Evolutionary conservation across 2,888 invertebrate genomes (phyloP), one percentile per base, ranked within the genome.

Genomic region (Pinctada fucata): DNA sequence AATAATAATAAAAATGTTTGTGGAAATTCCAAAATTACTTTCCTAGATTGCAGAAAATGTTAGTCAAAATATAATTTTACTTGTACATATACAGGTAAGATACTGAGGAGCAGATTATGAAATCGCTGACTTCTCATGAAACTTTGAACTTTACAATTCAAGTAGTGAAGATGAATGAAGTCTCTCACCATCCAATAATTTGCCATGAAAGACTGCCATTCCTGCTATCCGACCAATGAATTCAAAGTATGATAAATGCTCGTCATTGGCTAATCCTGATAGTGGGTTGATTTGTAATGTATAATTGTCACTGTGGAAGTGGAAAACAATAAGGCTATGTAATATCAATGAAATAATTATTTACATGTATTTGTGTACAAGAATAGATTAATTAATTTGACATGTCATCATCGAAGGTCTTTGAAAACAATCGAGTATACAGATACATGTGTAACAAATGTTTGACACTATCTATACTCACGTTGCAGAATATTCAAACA

Each of bases 401-500:
- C 31, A 31, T 31, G 31, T 31, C 31, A 1, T 31, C 31, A 31
- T 31, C 31, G 31, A 31, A 31, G 31, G 31, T 31, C 31, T 31
- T 31, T 31, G 31, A 31, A 31, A 31, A 31, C 31, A 31, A 31
- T 31, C 31, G 1, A 31, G 31, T 31, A 31, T 1, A 31, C 1
- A 31, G 31, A 31, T 31, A 31, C 31, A 31, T 31, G 31, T 31
- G 31, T 31, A 31, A 31, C 0, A 31, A 31, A 31, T 31, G 31
- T 31, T 1, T 31, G 31, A 31, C 31, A 31, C 31, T 31, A 31
- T 31, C 16, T 47, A 79, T 73, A 94, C 95, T 94, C 93, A 96
- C 99, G 98, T 98, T 3, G 99, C 99, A 1, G 99, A 99, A 94
- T 99, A 99, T 93, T 99, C 99, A 94, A 99, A 99, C 76, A 99